phyloP scores from a whole-genome alignment of 2,797 vertebrate genomes.

The Amazona ochrocephala region DNA sequence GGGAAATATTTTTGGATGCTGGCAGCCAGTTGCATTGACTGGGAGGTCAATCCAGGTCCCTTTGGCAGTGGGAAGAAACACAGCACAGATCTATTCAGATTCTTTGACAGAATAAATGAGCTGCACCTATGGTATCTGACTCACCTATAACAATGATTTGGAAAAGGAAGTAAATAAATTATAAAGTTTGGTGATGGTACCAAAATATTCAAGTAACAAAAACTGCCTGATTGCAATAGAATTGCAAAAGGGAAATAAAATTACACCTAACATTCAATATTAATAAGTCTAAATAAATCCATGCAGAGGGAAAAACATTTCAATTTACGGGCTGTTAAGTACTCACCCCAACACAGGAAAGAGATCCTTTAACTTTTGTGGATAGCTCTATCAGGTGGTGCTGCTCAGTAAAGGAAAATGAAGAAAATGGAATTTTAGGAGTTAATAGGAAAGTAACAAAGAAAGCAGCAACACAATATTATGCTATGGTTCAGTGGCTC shows the following conservation, averaged over 20 bases:
- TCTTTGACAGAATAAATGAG: not conserved
- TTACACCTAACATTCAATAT: not conserved
- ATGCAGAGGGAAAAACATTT: not conserved
- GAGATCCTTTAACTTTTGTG: not conserved
- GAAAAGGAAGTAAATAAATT: not conserved
- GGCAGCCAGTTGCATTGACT: not conserved
- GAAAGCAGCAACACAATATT: not conserved
- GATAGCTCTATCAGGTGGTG: not conserved
- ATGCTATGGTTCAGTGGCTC: not conserved
- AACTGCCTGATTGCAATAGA: not conserved
- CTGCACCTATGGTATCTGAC: not conserved
- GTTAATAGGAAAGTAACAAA: not conserved
- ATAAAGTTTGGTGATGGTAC: not conserved
- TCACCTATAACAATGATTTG: not conserved
- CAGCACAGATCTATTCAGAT: not conserved
- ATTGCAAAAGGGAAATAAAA: not conserved
- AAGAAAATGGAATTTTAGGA: not conserved
- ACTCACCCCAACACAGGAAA: not conserved
- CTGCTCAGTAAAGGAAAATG: not conserved
- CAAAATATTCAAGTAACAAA: not conserved
- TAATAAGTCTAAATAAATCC: not conserved
- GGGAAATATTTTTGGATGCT: not conserved
- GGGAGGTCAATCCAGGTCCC: not conserved
- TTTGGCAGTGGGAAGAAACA: not conserved
- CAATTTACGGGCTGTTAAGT: not conserved